Evolutionary conservation across 2,888 invertebrate genomes (phyloP), one percentile per base, ranked within the genome.

Genomic region (Galeopsomyia nigrocyanea): DNA sequence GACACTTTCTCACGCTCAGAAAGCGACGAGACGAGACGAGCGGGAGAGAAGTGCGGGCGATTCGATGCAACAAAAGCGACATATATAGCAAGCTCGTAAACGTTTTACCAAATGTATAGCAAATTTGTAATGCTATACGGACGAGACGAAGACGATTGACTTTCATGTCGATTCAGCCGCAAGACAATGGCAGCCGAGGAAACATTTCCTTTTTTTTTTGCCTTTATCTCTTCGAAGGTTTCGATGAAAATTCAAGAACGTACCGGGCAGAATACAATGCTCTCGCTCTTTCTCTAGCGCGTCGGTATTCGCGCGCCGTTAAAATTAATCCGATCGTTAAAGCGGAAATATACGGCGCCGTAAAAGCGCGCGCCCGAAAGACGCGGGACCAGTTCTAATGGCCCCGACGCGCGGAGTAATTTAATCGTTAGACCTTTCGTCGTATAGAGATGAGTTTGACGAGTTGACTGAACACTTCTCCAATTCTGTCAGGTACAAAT

Each of bases 281-380:
- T 22, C 47, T 26, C 26, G 2, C 26, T 26, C 26, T 26, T 5
- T 26, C 26, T 26, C 26, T 26, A 2, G 3, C 3, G 22, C 47
- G 26, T n/a, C 19, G 55, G 19, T 46, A 80, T 79, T 77, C 75
- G 74, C 76, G 65, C 67, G 76, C 80, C 79, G 79, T 83, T 82
- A 84, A 83, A 83, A 84, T 84, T 83, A 84, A 83, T 83, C 82
- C 79, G 80, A 80, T 81, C 81, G 82, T 82, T 82, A 81, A 81
- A 76, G 75, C 79, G 80, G 77, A 81, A 82, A 80, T 82, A 83
- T 82, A 83, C 78, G 79, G 75, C 78, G 78, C 75, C 65, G 75
- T 78, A 77, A 77, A 78, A 76, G 71, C 47, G 31, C 31, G 26
- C 56, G 50, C 63, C 68, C 70, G 26, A 53, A 65, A 39, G 39